A percentile compares a stretch with the other conserved stretches of the same genome.
Evolutionary conservation across 2,888 invertebrate genomes (phyloP).

Genomic region (Drosophila peninsularis): DNA sequence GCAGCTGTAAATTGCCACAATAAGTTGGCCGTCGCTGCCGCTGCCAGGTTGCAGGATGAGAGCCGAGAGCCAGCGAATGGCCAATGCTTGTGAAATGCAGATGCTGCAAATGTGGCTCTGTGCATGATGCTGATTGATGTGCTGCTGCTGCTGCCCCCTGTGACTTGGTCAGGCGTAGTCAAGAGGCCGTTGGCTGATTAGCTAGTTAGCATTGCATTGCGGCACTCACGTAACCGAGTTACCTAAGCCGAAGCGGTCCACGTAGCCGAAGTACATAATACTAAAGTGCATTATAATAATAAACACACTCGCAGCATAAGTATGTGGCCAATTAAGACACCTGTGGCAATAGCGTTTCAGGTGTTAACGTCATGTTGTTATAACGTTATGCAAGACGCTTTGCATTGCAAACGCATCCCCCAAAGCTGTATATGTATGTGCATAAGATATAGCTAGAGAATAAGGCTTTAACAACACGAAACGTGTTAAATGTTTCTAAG

Average conservation of each 20-base stretch:
- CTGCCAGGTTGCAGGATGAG: constrained; percentile 45
- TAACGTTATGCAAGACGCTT: background rate
- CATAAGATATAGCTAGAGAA: background rate
- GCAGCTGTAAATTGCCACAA: constrained; percentile 66
- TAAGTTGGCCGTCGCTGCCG: constrained; percentile 54
- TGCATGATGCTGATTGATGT: constrained; percentile 35
- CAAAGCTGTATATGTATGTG: background rate
- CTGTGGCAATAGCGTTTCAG: constrained; percentile 1
- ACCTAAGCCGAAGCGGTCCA: constrained; percentile 33
- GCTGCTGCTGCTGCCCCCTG: constrained; percentile 27
- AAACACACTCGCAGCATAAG: background rate
- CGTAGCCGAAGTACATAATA: constrained; percentile 2
- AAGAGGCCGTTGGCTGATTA: constrained; percentile 5
- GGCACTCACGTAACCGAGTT: constrained; percentile 55
- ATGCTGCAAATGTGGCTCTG: constrained; percentile 17
- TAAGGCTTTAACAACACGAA: too few species aligned
- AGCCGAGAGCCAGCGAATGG: constrained; percentile 19
- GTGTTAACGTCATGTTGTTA: constrained; percentile 2
- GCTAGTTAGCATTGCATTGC: constrained; percentile 32
- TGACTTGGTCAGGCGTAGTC: constrained; percentile 22
- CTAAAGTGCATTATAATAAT: constrained; percentile 5
- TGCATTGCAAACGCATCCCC: background rate
- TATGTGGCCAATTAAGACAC: background rate
- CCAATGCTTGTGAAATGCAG: constrained; percentile 19
- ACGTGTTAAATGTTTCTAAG: background rate